Evolutionary conservation across 2,797 vertebrate species (phyloP).

Genomic region (Strix occidentalis): DNA sequence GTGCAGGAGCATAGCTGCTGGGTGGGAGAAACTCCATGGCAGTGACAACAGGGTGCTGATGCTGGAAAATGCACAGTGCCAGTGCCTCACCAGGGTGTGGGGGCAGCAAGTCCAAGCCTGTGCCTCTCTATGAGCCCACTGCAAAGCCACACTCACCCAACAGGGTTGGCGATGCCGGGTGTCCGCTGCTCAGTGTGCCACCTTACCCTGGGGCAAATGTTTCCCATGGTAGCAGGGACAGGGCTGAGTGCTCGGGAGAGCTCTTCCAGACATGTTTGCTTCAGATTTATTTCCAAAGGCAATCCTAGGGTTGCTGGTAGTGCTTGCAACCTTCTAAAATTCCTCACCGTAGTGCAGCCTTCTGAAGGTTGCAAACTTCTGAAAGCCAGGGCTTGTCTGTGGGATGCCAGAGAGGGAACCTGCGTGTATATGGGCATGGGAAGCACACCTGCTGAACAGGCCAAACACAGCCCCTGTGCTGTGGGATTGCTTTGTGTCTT

Average conservation of each 20-base stretch:
- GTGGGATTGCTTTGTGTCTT: neutral
- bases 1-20: neutral
- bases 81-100: neutral
- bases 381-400: neutral
- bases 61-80: neutral
- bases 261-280: neutral
- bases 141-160: neutral
- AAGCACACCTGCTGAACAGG: neutral
- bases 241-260: neutral
- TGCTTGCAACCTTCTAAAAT: neutral
- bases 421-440: too few relatives aligned
- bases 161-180: neutral
- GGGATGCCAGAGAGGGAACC: neutral
- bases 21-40: neutral
- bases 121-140: accelerated
- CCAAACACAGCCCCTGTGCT: neutral
- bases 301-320: neutral
- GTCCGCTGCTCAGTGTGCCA: neutral
- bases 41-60: neutral
- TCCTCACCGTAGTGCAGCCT: neutral
- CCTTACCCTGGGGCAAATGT: neutral
- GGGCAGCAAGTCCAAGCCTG: neutral
- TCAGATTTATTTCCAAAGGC: neutral
- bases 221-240: neutral
- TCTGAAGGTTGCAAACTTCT: neutral